Percentiles rank a stretch among this genome's conserved stretches.
phyloP scores from a whole-genome alignment of 1,140 invertebrate genomes.

The Lanistes nyassanus region DNA sequence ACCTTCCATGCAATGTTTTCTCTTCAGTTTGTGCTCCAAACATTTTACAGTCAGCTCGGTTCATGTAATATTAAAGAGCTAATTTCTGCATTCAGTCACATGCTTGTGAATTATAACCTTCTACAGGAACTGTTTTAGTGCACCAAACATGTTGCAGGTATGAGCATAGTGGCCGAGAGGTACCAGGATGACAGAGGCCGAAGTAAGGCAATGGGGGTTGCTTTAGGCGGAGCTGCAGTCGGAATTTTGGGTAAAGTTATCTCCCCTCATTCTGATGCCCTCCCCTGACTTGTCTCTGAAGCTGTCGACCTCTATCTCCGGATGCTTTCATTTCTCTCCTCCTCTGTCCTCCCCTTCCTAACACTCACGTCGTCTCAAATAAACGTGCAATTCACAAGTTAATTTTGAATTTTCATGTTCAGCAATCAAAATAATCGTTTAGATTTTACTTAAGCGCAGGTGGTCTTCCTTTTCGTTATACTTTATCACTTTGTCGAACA shows the following conservation, averaged over 20 bases:
- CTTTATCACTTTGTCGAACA: no score
- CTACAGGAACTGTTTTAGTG: neutral
- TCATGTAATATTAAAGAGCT: neutral
- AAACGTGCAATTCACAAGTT: no score
- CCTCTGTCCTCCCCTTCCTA: neutral
- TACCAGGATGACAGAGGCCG: slow-evolving; percentile 93
- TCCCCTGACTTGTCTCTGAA: neutral
- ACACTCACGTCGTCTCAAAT: no score
- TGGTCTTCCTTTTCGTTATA: no score
- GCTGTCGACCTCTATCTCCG: neutral
- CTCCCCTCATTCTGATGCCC: neutral
- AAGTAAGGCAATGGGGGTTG: slow-evolving; percentile 97
- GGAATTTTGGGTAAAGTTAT: slow-evolving; percentile 79
- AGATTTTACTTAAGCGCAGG: no score
- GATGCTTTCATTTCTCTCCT: neutral
- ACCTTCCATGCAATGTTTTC: no score
- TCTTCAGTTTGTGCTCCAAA: no score
- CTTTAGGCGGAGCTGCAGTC: slow-evolving; percentile 90
- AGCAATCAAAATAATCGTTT: no score
- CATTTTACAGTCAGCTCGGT: neutral
- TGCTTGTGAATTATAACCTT: neutral
- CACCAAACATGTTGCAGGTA: slow-evolving; percentile 71
- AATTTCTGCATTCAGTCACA: neutral
- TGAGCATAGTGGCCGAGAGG: slow-evolving; percentile 96
- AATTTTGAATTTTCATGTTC: no score